Conservation (phyloP, 2,113 vertebrate genomes). For the Tragelaphus imberbis region DNA sequence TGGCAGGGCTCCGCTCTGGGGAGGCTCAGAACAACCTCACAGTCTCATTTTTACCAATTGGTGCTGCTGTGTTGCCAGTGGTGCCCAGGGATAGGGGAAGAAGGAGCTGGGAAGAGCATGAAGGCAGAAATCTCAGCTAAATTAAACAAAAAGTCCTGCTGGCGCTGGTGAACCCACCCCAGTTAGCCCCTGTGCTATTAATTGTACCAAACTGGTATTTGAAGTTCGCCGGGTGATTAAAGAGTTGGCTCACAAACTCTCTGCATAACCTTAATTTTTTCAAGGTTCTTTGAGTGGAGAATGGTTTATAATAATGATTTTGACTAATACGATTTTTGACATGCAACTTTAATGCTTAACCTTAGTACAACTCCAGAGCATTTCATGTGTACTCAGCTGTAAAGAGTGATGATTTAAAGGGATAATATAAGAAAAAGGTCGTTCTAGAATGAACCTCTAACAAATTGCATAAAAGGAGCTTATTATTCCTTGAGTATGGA, state of each 20-base stretch:
- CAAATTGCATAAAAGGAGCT: conserved; percentile 87
- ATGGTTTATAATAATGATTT: conserved; percentile 90
- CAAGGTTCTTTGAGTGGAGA: conserved; percentile 89
- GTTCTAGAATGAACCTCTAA: conserved; percentile 88
- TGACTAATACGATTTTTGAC: conserved; percentile 91
- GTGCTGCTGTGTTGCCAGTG: conserved; percentile 82
- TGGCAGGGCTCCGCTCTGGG: conserved; percentile 87
- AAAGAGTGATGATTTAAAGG: conserved; percentile 90
- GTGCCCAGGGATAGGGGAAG: conserved; percentile 75
- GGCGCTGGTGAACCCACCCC: conserved; percentile 69
- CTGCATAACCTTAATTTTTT: conserved; percentile 89
- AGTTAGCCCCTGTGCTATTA: conserved; percentile 77
- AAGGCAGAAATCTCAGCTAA: conserved; percentile 77
- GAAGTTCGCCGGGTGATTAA: conserved; percentile 82
- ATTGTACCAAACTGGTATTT: conserved; percentile 77
- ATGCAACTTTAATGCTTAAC: conserved; percentile 90
- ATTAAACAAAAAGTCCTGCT: conserved; percentile 76
- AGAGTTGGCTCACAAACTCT: conserved; percentile 84
- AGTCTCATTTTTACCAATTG: conserved; percentile 86
- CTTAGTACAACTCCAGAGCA: conserved; percentile 88
- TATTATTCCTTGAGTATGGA: conserved; percentile 83
- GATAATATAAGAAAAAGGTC: conserved; percentile 89
- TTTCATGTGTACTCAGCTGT: conserved; percentile 89
- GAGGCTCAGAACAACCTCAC: conserved; percentile 83
- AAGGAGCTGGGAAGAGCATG: conserved; percentile 27